Percentiles rank a stretch among this genome's conserved stretches.
Conservation (phyloP, 2,113 vertebrate species). For the Pongo pygmaeus region DNA sequence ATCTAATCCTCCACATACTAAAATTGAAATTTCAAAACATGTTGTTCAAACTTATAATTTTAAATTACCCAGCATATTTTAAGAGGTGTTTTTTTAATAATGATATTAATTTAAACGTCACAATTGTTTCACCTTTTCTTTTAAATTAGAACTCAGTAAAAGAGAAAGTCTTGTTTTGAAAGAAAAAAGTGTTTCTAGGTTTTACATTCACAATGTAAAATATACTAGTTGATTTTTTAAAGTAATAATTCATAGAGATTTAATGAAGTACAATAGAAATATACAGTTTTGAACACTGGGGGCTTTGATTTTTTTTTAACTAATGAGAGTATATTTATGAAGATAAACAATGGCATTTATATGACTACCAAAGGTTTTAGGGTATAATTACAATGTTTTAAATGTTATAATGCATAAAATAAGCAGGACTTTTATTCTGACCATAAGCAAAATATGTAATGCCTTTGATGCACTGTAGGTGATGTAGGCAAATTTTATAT, state of each 20-base stretch:
- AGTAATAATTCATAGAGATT: background rate
- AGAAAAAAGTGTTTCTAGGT: background rate
- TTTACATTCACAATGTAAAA: background rate
- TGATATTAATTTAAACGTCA: background rate
- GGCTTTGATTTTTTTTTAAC: background rate
- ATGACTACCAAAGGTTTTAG: background rate
- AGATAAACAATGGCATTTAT: background rate
- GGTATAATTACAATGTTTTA: background rate
- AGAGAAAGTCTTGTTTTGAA: background rate
- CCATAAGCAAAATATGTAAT: background rate
- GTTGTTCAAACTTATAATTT: background rate
- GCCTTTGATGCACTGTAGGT: background rate
- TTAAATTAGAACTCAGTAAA: background rate
- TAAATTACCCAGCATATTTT: background rate
- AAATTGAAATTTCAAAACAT: slow-evolving; percentile 4
- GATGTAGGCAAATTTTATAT: background rate
- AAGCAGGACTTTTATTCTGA: background rate
- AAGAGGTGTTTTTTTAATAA: background rate
- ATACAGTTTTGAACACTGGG: slow-evolving; percentile 11
- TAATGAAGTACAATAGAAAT: background rate
- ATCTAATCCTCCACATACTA: background rate
- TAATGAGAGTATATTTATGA: background rate
- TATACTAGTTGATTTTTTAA: background rate
- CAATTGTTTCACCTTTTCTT: background rate
- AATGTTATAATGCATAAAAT: background rate